These are phyloP conservation scores for Babylonia areolata DNA, from an alignment of 1,140 invertebrate species.

Conservation along the genomic window DNA sequence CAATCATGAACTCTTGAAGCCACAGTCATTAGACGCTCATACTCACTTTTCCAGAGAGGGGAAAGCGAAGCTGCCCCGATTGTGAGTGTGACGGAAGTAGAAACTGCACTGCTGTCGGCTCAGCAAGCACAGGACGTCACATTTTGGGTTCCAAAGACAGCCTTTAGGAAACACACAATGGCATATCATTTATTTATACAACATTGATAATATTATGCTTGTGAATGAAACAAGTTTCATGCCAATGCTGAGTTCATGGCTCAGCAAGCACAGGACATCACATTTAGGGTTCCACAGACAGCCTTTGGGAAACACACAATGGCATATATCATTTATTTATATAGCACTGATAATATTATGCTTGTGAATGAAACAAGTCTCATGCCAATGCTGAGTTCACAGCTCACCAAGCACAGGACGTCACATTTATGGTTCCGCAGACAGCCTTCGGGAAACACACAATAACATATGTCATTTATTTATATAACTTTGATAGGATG, in stretches of 20 bases:
- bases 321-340: no score
- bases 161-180: constrained; percentile 52
- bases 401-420: constrained; percentile 63
- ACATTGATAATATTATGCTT: not conserved
- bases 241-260: no score
- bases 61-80: constrained; percentile 61
- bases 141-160: constrained; percentile 63
- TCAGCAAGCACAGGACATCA: constrained; percentile 65
- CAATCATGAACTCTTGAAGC: no score
- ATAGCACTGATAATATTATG: not conserved
- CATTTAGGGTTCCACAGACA: constrained; percentile 64
- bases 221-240: no score
- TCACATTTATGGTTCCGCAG: constrained; percentile 64
- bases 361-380: no score
- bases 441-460: constrained; percentile 54
- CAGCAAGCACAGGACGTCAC: constrained; percentile 64
- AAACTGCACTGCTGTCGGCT: constrained; percentile 63
- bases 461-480: no score
- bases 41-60: constrained; percentile 63
- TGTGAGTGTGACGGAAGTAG: constrained; percentile 59
- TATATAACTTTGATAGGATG: not conserved
- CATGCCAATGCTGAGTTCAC: no score
- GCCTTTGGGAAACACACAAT: constrained; percentile 51
- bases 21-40: no score
- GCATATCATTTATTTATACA: no score